These are phyloP conservation scores for Onychostruthus taczanowskii DNA, from an alignment of 2,113 vertebrate species.

Conservation along the genomic window DNA sequence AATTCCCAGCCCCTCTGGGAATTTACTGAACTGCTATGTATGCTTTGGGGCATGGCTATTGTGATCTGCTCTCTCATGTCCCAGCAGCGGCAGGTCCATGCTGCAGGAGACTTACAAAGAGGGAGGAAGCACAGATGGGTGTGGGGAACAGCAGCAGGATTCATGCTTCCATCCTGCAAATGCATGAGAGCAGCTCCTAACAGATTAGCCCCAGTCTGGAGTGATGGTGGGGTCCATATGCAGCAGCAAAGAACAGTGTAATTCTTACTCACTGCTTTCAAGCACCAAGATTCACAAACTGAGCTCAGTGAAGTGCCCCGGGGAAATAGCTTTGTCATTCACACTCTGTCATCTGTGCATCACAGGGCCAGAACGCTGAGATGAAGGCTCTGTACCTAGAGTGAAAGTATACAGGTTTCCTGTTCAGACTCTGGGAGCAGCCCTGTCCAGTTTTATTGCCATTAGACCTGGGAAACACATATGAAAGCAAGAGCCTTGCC, in stretches of 20 bases:
- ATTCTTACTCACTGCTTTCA: neutral
- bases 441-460: neutral
- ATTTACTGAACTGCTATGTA: neutral
- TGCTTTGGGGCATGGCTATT: neutral
- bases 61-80: neutral
- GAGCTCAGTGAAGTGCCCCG: conserved; percentile 43
- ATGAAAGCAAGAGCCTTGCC: neutral
- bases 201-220: neutral
- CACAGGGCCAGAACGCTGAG: neutral
- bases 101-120: neutral
- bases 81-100: neutral
- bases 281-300: conserved; percentile 24
- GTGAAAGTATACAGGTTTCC: neutral
- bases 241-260: neutral
- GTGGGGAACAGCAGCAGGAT: neutral
- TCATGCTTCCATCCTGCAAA: neutral
- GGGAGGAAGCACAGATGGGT: neutral
- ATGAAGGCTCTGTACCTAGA: neutral
- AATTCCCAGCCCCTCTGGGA: neutral
- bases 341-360: conserved; percentile 57
- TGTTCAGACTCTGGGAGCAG: neutral
- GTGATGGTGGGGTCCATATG: neutral
- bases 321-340: conserved; percentile 64
- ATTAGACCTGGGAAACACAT: neutral
- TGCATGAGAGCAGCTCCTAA: neutral